phyloP scores from a whole-genome alignment of 2,113 vertebrate genomes.

The Romanogobio albipinnatus region DNA sequence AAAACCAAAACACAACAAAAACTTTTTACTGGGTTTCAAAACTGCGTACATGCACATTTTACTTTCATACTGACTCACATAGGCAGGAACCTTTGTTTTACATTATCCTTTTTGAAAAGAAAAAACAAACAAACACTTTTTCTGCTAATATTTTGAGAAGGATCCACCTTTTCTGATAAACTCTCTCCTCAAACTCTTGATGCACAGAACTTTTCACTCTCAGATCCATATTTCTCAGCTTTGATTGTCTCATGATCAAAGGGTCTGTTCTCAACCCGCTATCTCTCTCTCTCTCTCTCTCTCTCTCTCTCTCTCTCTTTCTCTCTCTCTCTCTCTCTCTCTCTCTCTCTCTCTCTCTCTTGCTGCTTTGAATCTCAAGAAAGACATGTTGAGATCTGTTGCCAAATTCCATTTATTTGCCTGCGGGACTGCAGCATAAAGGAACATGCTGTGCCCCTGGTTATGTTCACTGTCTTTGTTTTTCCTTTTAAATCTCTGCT shows the following conservation, averaged over 20 bases:
- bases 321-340: not conserved
- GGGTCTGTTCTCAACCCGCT: not conserved
- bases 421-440: slow-evolving; percentile 35
- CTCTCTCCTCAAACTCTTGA: not conserved
- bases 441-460: slow-evolving; percentile 36
- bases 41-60: not conserved
- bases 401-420: slow-evolving; percentile 48
- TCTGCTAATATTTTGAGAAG: not conserved
- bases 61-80: not conserved
- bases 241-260: not conserved
- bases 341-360: not conserved
- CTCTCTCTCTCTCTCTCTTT: not conserved
- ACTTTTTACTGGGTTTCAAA: not conserved
- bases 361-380: not conserved
- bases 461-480: slow-evolving; percentile 31
- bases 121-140: not conserved
- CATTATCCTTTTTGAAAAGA: not conserved
- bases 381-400: slow-evolving; percentile 51
- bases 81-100: not conserved
- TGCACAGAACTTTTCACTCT: not conserved
- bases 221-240: not conserved
- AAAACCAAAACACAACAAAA: not conserved
- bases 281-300: not conserved
- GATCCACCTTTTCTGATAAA: not conserved
- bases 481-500: slow-evolving; percentile 23